These are phyloP conservation scores for Micromussa lordhowensis DNA, from an alignment of 92 coral and sea anemone species.

Conservation along the genomic window DNA sequence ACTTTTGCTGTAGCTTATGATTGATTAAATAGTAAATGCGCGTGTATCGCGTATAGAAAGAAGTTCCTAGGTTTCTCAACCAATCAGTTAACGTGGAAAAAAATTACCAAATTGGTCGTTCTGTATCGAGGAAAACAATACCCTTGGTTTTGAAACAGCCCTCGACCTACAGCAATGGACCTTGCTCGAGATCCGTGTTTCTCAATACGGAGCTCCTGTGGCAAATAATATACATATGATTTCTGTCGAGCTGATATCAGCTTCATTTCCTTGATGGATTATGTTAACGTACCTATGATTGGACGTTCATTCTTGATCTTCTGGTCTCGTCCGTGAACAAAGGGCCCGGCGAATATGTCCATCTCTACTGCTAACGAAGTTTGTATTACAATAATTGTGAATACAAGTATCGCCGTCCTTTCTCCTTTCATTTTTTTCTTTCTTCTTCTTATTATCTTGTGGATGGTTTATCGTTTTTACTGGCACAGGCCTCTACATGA, in stretches of 20 bases:
- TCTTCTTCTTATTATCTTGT: neutral
- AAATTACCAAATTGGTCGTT: no score
- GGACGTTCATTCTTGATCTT: constrained; percentile 5
- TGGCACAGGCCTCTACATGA: neutral
- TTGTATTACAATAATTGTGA: neutral
- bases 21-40: no score
- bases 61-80: no score
- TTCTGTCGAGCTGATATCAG: neutral
- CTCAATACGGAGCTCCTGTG: neutral
- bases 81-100: no score
- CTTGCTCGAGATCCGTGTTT: neutral
- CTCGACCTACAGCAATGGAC: no score
- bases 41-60: no score
- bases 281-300: constrained; percentile 12
- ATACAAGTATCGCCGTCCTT: neutral
- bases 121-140: no score
- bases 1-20: no score
- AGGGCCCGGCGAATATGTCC: neutral
- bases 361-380: neutral
- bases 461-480: neutral
- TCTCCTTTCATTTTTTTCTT: neutral
- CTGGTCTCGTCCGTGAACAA: neutral
- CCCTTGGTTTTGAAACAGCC: no score
- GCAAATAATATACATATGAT: no score
- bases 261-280: neutral